A percentile compares a stretch with the other conserved stretches of the same genome.
phyloP scores from a whole-genome alignment of 1,140 invertebrate genomes.

The Schlechtendalia chinensis region DNA sequence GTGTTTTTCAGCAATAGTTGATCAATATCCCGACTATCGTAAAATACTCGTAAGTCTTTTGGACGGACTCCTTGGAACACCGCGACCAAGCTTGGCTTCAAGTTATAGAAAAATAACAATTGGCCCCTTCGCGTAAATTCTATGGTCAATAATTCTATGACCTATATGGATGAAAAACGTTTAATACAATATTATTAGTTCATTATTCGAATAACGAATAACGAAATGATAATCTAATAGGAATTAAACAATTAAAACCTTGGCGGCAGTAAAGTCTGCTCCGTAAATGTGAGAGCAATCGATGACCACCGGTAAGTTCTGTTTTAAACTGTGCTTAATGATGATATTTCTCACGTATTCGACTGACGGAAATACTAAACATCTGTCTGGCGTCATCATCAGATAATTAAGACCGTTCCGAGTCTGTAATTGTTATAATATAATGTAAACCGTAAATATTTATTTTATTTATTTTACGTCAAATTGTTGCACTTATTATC shows the following conservation, averaged over 20 bases:
- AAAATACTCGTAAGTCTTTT: slow-evolving; percentile 65
- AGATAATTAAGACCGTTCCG: slow-evolving; percentile 68
- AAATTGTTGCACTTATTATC: too few relatives aligned
- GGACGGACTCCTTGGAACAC: slow-evolving; percentile 74
- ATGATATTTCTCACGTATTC: slow-evolving; percentile 81
- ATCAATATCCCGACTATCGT: slow-evolving; percentile 70
- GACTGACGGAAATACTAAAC: slow-evolving; percentile 83
- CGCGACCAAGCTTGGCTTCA: slow-evolving; percentile 74
- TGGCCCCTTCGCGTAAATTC: slow-evolving; percentile 73
- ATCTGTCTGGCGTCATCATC: slow-evolving; percentile 78
- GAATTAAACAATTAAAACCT: slow-evolving; percentile 61
- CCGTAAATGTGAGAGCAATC: slow-evolving; percentile 80
- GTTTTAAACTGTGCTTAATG: slow-evolving; percentile 71
- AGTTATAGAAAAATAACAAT: slow-evolving; percentile 74
- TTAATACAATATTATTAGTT: too few relatives aligned
- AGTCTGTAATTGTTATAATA: slow-evolving; percentile 13
- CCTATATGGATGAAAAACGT: slow-evolving; percentile 50
- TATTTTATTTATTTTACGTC: neutral
- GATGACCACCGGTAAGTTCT: slow-evolving; percentile 72
- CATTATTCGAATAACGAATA: too few relatives aligned
- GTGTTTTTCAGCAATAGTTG: slow-evolving; percentile 58
- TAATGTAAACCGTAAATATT: neutral
- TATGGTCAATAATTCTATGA: slow-evolving; percentile 58
- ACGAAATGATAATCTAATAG: neutral
- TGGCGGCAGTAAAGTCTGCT: slow-evolving; percentile 78